Percentiles rank a stretch among this genome's conserved stretches.
Conservation (phyloP, 2,797 vertebrate species). For the Mormyrus hasselquistii region DNA sequence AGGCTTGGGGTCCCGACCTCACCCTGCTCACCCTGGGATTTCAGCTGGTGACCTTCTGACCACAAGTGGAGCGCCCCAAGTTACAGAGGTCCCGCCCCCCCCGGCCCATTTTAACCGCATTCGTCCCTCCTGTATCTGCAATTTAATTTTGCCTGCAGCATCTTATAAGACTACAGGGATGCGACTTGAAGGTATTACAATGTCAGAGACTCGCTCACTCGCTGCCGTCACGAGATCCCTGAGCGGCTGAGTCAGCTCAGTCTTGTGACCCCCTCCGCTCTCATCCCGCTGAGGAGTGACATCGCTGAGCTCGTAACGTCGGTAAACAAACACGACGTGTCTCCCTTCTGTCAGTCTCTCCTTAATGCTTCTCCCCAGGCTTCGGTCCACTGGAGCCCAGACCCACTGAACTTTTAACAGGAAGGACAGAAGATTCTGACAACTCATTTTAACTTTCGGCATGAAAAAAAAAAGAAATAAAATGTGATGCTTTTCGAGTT, state of each 20-base stretch:
- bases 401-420: neutral
- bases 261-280: neutral
- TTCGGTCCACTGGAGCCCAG: neutral
- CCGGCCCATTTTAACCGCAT: neutral
- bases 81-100: neutral
- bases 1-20: neutral
- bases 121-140: neutral
- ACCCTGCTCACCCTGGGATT: neutral
- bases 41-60: neutral
- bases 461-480: neutral
- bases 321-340: slow-evolving; percentile 11
- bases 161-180: neutral
- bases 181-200: neutral
- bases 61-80: neutral
- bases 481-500: neutral
- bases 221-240: neutral
- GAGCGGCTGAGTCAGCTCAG: slow-evolving; percentile 4
- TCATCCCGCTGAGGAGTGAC: neutral
- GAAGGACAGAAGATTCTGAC: neutral
- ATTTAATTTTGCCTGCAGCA: neutral
- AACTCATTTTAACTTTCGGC: neutral
- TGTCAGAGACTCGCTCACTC: neutral
- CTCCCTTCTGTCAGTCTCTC: slow-evolving; percentile 16
- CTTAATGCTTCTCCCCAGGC: neutral
- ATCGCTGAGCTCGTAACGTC: neutral